These are phyloP conservation scores for Diloba caeruleocephala DNA, from an alignment of 2,888 invertebrate genomes.

Conservation along the genomic window DNA sequence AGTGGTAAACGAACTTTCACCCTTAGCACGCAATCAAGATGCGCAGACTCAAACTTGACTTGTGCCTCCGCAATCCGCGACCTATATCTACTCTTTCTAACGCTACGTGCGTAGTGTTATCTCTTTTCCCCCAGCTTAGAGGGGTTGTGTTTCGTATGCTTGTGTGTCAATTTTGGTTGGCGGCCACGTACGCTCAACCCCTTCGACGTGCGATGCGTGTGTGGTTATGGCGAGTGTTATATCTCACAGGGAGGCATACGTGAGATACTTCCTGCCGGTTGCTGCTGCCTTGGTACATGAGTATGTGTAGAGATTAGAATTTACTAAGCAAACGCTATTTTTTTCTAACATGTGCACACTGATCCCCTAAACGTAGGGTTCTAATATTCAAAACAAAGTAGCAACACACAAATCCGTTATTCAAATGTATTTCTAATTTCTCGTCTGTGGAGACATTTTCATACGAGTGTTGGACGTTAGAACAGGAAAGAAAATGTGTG, in stretches of 20 bases:
- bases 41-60: slow-evolving; percentile 84
- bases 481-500: slow-evolving; percentile 52
- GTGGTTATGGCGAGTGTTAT: slow-evolving; percentile 80
- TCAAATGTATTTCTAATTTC: slow-evolving; percentile 62
- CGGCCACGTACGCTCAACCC: slow-evolving; percentile 79
- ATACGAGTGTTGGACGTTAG: slow-evolving; percentile 57
- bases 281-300: slow-evolving; percentile 82
- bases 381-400: slow-evolving; percentile 58
- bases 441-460: slow-evolving; percentile 60
- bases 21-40: slow-evolving; percentile 82
- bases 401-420: slow-evolving; percentile 46
- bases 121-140: slow-evolving; percentile 75
- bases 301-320: slow-evolving; percentile 89
- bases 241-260: slow-evolving; percentile 79
- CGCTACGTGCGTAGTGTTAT: slow-evolving; percentile 56
- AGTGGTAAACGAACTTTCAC: slow-evolving; percentile 76
- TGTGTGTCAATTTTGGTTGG: slow-evolving; percentile 74
- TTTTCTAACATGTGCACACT: slow-evolving; percentile 80
- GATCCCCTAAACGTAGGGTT: slow-evolving; percentile 68
- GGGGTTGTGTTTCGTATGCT: slow-evolving; percentile 68
- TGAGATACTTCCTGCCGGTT: slow-evolving; percentile 74
- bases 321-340: slow-evolving; percentile 87
- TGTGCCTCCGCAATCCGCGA: slow-evolving; percentile 66
- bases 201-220: slow-evolving; percentile 81
- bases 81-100: slow-evolving; percentile 81